phyloP scores from a whole-genome alignment of 2,888 invertebrate genomes.

The Clivina fossor region DNA sequence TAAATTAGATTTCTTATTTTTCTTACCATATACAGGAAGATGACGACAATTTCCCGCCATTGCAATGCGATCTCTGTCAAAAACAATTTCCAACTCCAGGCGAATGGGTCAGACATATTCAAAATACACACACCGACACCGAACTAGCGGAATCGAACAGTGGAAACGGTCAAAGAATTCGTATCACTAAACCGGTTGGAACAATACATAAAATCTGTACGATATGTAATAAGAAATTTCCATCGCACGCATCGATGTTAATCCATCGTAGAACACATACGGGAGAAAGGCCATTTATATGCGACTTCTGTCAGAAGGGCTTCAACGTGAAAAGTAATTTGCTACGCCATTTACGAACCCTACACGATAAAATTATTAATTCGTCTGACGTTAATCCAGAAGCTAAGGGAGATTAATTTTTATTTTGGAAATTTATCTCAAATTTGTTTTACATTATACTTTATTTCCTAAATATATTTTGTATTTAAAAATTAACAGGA shows the following conservation, averaged over 20 bases:
- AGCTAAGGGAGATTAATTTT: constrained; percentile 14
- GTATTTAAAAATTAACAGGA: no score
- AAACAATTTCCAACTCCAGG: constrained; percentile 76
- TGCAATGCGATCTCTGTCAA: constrained; percentile 77
- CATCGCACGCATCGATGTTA: constrained; percentile 77
- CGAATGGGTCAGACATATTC: constrained; percentile 86
- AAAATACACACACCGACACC: constrained; percentile 77
- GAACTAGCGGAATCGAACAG: constrained; percentile 78
- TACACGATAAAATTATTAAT: constrained; percentile 68
- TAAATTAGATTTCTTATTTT: neutral
- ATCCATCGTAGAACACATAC: constrained; percentile 77
- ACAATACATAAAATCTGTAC: constrained; percentile 64
- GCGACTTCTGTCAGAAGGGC: constrained; percentile 74
- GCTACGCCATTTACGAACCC: constrained; percentile 70
- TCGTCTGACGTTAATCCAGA: constrained; percentile 47
- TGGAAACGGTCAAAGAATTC: constrained; percentile 47
- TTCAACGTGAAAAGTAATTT: constrained; percentile 79
- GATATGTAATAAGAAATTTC: constrained; percentile 73
- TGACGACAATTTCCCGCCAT: constrained; percentile 68
- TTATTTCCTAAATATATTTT: no score
- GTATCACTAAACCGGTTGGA: constrained; percentile 51
- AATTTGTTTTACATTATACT: neutral
- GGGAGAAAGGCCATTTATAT: constrained; percentile 72
- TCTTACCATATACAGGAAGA: constrained; percentile 56
- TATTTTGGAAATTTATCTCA: neutral